Base-by-base conservation (phyloP, 2,888 invertebrate genomes). In the Fragum sueziense region DNA sequence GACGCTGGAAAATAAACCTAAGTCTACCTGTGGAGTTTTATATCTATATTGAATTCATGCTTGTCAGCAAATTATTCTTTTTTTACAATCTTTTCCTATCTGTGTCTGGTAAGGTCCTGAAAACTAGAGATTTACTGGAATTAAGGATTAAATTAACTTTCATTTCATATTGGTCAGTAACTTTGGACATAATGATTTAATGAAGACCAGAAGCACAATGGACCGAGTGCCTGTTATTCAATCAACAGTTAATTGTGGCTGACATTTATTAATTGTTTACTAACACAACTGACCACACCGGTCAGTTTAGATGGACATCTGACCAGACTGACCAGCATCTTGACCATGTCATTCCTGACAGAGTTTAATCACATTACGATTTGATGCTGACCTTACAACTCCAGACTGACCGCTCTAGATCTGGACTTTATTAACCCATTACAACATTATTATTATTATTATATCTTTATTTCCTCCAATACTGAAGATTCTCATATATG, bases 191-290 rank as follows among this genome's bases (percentile, higher is more conserved):
- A 47, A 47, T 29, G 61, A 33, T 37, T 25, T 65, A 65, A 65
- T 65, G 41, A 65, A 65, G 17, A 25, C 41, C 41, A 34, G 65
- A 22, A 17, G 20, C 25, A 65, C 65, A 65, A 65, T 65, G 34
- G 25, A 11, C 33, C 25, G 41, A n/a, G 65, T 41, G 22, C 65
- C 34, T 41, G 41, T 65, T 65, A 65, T 65, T 65, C 65, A 37
- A 65, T 80, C 80, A 80, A 29, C 80, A 67, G 62, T 67, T 80
- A 72, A 82, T 79, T 78, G 70, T 70, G 37, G 29, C 47, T 82
- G 82, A 70, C 82, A 78, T 82, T 82, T 76, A 82, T 82, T 78
- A 82, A 82, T 82, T 82, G 78, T 76, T 76, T 74, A 68, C 68
- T 74, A 69, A 69, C 62, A 65, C 17, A 65, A 51, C 61, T 72